Percentiles rank a stretch among this genome's conserved stretches.
phyloP scores from a whole-genome alignment of 2,113 vertebrate genomes.

The Rhadina sibilatrix region DNA sequence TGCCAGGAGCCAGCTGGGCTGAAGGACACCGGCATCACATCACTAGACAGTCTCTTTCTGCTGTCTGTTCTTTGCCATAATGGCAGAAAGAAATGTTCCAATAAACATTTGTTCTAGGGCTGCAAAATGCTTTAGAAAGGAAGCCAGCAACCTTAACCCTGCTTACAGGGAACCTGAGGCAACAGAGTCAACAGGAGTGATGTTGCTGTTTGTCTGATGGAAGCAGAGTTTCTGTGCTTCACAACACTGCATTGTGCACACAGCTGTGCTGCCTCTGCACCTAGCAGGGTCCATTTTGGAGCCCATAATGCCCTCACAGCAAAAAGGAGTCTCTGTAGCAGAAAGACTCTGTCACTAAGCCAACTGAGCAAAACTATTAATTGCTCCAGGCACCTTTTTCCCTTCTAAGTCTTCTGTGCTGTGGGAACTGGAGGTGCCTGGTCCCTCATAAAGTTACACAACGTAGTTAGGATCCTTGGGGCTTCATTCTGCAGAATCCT shows the following conservation, averaged over 20 bases:
- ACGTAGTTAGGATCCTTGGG: background rate
- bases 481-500: background rate
- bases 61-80: background rate
- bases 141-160: background rate
- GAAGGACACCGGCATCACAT: no score
- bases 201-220: background rate
- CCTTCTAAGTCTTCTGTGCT: background rate
- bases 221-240: background rate
- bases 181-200: background rate
- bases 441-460: background rate
- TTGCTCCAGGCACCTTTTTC: background rate
- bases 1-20: no score
- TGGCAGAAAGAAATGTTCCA: background rate
- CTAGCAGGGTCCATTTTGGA: background rate
- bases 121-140: background rate
- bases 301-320: background rate
- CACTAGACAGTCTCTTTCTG: background rate
- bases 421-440: background rate
- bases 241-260: background rate
- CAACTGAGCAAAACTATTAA: background rate
- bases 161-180: background rate
- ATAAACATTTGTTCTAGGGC: background rate
- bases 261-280: background rate
- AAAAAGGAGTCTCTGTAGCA: background rate
- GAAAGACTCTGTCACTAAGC: background rate